Percentiles rank a stretch among this genome's conserved stretches.
Evolutionary conservation across 1,140 invertebrate genomes (phyloP).

Genomic region (Pseudomyrmex dendroicus): DNA sequence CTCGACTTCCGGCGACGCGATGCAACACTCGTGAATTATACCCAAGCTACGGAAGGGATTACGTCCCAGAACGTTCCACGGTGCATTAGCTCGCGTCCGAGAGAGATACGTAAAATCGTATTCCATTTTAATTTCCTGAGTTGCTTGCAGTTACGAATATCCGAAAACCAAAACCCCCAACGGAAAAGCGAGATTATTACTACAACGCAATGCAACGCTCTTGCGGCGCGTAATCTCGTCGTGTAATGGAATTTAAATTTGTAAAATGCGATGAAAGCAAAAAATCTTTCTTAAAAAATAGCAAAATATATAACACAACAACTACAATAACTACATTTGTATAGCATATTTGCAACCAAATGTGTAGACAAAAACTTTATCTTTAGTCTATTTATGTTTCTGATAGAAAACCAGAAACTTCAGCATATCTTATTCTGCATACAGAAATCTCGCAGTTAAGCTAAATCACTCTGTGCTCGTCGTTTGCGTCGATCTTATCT

Average conservation of each 20-base stretch:
- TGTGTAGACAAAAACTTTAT: background rate
- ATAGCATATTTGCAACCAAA: background rate
- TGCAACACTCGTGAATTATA: constrained; percentile 49
- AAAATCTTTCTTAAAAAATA: background rate
- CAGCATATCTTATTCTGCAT: background rate
- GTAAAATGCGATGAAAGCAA: background rate
- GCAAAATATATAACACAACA: background rate
- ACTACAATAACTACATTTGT: too few relatives aligned
- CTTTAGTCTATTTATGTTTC: background rate
- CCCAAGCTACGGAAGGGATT: constrained; percentile 5
- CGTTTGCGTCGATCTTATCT: background rate
- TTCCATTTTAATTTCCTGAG: constrained; percentile 48
- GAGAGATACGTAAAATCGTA: background rate
- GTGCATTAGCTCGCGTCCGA: constrained; percentile 27
- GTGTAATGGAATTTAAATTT: background rate
- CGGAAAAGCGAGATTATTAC: background rate
- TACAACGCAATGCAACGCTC: background rate
- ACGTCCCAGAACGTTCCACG: constrained; percentile 27
- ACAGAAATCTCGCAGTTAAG: background rate
- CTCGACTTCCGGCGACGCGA: constrained; percentile 48
- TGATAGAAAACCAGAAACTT: constrained; percentile 12
- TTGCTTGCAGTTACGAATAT: background rate
- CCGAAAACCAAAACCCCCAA: background rate
- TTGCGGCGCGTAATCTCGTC: background rate
- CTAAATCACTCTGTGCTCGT: background rate